Percentiles rank a stretch among this genome's conserved stretches.
Conservation (phyloP, 1,140 invertebrate species). For the Aphaenogaster floridana region DNA sequence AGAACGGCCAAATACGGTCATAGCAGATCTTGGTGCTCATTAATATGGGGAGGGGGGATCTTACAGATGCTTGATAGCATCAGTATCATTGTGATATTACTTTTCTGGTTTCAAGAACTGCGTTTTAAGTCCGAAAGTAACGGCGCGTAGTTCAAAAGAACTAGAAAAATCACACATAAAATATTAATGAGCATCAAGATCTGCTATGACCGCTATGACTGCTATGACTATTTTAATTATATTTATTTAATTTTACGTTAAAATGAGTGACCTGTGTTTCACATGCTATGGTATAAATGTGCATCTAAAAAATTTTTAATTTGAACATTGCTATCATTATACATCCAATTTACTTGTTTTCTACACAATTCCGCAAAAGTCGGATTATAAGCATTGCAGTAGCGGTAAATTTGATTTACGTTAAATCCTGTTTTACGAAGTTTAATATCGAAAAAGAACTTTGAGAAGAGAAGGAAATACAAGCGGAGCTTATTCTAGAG, state of each 20-base stretch:
- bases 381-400: neutral
- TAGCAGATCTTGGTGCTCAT: too few species aligned
- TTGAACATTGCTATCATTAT: neutral
- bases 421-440: conserved; percentile 22
- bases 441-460: conserved; percentile 24
- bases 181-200: too few species aligned
- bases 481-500: conserved; percentile 14
- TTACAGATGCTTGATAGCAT: too few species aligned
- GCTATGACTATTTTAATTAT: too few species aligned
- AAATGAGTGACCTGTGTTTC: neutral
- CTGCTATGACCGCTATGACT: too few species aligned
- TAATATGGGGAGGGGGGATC: too few species aligned
- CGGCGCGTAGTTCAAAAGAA: too few species aligned
- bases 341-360: conserved; percentile 1
- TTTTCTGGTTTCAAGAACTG: too few species aligned
- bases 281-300: neutral
- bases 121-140: too few species aligned
- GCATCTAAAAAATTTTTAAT: neutral
- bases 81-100: too few species aligned
- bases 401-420: conserved; percentile 43
- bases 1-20: too few species aligned
- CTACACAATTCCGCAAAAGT: neutral
- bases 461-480: neutral
- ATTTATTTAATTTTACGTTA: neutral
- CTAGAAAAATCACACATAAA: too few species aligned